Evolutionary conservation across 2,888 invertebrate genomes (phyloP).

Genomic region (Luffia ferchaultella): DNA sequence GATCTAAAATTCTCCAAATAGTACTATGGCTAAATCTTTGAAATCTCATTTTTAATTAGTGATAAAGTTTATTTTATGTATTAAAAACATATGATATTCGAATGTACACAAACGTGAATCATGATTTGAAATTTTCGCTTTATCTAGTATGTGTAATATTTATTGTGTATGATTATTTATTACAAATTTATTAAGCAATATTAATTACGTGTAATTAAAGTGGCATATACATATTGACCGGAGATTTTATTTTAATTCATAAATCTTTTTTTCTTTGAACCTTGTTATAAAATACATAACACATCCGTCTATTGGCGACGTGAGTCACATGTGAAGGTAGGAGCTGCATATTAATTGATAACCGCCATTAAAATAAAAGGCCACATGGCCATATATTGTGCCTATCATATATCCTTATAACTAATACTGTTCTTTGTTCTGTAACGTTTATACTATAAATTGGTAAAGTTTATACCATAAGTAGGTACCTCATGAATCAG

Average conservation of each 20-base stretch:
- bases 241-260: not conserved
- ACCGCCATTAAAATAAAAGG: not conserved
- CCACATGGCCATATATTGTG: no score
- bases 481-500: no score
- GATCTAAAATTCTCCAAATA: no score
- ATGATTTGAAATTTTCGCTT: not conserved
- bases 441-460: no score
- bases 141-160: conserved; percentile 18
- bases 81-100: not conserved
- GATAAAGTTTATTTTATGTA: no score
- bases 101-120: no score
- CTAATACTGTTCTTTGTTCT: no score
- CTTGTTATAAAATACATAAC: not conserved
- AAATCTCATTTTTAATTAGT: no score
- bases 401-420: no score
- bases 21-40: no score
- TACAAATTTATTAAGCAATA: conserved; percentile 61
- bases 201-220: conserved; percentile 54
- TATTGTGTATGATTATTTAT: conserved; percentile 52
- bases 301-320: conserved; percentile 10
- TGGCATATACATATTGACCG: conserved; percentile 31
- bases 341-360: conserved; percentile 2
- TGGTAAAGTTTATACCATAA: no score
- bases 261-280: not conserved
- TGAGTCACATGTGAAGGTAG: conserved; percentile 31